Evolutionary conservation across 2,113 vertebrate species (phyloP).

Genomic region (Gracilinanus agilis): DNA sequence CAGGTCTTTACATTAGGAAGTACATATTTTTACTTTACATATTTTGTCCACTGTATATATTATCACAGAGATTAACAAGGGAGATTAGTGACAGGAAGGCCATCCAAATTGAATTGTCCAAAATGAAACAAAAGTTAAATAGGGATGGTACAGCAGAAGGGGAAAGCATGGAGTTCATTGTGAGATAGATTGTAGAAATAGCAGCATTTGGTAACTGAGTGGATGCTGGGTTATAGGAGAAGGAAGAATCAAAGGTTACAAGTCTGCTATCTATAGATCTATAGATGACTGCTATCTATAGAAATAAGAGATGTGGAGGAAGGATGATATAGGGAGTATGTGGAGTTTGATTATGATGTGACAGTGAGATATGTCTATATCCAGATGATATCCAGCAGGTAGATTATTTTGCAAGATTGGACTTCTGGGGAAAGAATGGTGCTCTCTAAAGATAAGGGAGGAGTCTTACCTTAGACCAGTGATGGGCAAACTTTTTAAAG

Average conservation of each 20-base stretch:
- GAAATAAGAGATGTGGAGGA: neutral
- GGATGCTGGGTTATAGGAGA: neutral
- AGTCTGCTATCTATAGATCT: too few relatives aligned
- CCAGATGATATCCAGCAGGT: neutral
- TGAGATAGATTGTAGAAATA: neutral
- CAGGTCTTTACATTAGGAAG: neutral
- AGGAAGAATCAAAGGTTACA: neutral
- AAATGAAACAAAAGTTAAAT: neutral
- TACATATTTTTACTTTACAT: too few relatives aligned
- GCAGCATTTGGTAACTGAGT: neutral
- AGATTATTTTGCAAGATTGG: neutral
- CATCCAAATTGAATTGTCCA: neutral
- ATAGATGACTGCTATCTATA: neutral
- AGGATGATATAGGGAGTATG: neutral
- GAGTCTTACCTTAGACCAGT: neutral
- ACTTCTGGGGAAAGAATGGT: neutral
- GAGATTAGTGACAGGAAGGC: neutral
- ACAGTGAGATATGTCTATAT: neutral
- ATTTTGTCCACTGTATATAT: neutral
- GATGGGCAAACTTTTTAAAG: too few relatives aligned
- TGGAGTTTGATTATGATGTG: neutral
- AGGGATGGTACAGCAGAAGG: neutral
- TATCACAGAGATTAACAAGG: neutral
- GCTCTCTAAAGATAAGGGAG: too few relatives aligned
- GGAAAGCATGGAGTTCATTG: neutral